Conservation (phyloP, 2,888 invertebrate species). For the Pherbina coryleti region DNA sequence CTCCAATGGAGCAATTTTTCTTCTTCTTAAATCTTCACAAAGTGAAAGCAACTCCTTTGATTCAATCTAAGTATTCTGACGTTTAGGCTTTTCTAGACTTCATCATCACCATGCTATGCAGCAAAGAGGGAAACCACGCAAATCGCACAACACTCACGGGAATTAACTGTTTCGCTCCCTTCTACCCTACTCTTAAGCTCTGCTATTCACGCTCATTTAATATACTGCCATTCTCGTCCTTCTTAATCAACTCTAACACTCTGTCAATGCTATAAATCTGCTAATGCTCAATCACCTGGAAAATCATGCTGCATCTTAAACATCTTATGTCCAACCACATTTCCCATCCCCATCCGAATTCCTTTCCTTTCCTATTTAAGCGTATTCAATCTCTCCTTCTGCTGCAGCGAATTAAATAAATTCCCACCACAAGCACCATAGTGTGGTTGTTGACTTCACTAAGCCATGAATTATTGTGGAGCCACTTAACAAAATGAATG, state of each 20-base stretch:
- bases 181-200: too few relatives aligned
- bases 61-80: too few relatives aligned
- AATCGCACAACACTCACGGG: too few relatives aligned
- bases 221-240: background rate
- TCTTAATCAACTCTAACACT: background rate
- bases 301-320: background rate
- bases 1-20: too few relatives aligned
- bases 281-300: background rate
- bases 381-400: background rate
- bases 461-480: conserved; percentile 21
- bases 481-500: conserved; percentile 68
- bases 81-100: too few relatives aligned
- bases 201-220: too few relatives aligned
- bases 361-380: background rate
- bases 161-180: too few relatives aligned
- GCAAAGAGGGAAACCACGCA: too few relatives aligned
- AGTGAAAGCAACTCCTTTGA: too few relatives aligned
- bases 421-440: background rate
- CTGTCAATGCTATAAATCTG: background rate
- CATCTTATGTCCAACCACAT: background rate
- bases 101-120: too few relatives aligned
- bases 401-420: conserved; percentile 5
- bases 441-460: background rate
- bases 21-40: too few relatives aligned
- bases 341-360: background rate